Percentiles rank a stretch among this genome's conserved stretches.
These are phyloP conservation scores for Melanchra persicariae DNA, from an alignment of 2,888 invertebrate genomes.

Conservation along the genomic window DNA sequence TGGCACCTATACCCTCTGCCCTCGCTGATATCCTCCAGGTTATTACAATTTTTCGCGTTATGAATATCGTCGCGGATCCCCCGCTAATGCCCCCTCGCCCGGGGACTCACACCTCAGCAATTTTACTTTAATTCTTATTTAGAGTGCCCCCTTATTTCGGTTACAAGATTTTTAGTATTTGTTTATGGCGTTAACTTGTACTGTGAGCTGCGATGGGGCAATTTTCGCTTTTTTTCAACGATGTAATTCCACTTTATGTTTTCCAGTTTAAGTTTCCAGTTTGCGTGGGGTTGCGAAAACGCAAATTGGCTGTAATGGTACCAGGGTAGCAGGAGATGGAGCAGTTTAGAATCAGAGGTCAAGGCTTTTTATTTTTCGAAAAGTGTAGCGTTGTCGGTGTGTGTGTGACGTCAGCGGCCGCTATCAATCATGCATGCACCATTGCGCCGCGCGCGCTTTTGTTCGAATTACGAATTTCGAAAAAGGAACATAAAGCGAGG, in stretches of 20 bases:
- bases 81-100: constrained; percentile 79
- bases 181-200: constrained; percentile 87
- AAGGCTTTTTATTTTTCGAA: constrained; percentile 84
- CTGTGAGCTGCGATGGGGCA: constrained; percentile 80
- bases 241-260: constrained; percentile 81
- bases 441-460: constrained; percentile 88
- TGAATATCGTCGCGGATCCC: constrained; percentile 88
- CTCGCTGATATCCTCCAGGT: constrained; percentile 85
- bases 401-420: constrained; percentile 83
- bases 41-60: constrained; percentile 91
- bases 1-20: constrained; percentile 76
- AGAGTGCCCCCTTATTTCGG: constrained; percentile 89
- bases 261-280: constrained; percentile 74
- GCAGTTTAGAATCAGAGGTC: constrained; percentile 80
- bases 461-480: constrained; percentile 89
- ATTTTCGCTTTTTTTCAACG: constrained; percentile 83
- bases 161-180: constrained; percentile 91
- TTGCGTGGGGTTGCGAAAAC: constrained; percentile 73
- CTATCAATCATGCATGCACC: constrained; percentile 90
- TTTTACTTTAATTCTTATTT: constrained; percentile 91
- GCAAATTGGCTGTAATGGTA: constrained; percentile 79
- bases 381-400: constrained; percentile 77
- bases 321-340: constrained; percentile 63
- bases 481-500: constrained; percentile 86
- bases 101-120: constrained; percentile 89